phyloP scores from a whole-genome alignment of 2,113 vertebrate species.

The Sebastes fasciatus region DNA sequence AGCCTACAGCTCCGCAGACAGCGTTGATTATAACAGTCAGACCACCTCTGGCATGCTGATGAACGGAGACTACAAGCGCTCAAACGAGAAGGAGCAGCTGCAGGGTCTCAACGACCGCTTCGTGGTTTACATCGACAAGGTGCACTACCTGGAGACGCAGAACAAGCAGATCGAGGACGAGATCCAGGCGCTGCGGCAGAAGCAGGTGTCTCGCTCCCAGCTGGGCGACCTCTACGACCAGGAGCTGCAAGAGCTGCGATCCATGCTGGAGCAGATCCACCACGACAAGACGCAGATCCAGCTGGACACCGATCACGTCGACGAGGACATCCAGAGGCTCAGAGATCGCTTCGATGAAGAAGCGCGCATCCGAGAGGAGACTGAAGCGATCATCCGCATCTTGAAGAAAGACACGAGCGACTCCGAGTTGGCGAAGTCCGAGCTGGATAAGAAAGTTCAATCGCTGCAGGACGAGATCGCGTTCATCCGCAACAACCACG shows the following conservation, averaged over 20 bases:
- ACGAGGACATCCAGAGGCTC: slow-evolving; percentile 95
- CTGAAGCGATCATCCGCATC: slow-evolving; percentile 91
- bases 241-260: slow-evolving; percentile 94
- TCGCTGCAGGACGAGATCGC: slow-evolving; percentile 96
- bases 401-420: slow-evolving; percentile 94
- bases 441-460: slow-evolving; percentile 98
- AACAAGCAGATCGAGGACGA: slow-evolving; percentile 96
- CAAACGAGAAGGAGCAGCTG: slow-evolving; percentile 97
- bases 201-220: slow-evolving; percentile 91
- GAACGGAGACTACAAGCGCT: slow-evolving; percentile 93
- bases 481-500: slow-evolving; percentile 95
- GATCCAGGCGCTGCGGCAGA: slow-evolving; percentile 95
- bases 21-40: slow-evolving; percentile 87
- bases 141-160: slow-evolving; percentile 97
- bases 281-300: slow-evolving; percentile 96
- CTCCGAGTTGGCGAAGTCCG: slow-evolving; percentile 89
- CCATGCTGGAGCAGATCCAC: slow-evolving; percentile 91
- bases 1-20: slow-evolving; percentile 88
- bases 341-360: slow-evolving; percentile 96
- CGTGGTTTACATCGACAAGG: slow-evolving; percentile 98
- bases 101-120: slow-evolving; percentile 99
- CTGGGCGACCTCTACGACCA: slow-evolving; percentile 95
- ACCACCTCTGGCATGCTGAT: slow-evolving; percentile 85
- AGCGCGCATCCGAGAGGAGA: slow-evolving; percentile 93
- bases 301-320: slow-evolving; percentile 95